A percentile compares a stretch with the other conserved stretches of the same genome.
These are phyloP conservation scores for Drosophila biarmipes DNA, from an alignment of 1,140 invertebrate genomes.

Conservation along the genomic window DNA sequence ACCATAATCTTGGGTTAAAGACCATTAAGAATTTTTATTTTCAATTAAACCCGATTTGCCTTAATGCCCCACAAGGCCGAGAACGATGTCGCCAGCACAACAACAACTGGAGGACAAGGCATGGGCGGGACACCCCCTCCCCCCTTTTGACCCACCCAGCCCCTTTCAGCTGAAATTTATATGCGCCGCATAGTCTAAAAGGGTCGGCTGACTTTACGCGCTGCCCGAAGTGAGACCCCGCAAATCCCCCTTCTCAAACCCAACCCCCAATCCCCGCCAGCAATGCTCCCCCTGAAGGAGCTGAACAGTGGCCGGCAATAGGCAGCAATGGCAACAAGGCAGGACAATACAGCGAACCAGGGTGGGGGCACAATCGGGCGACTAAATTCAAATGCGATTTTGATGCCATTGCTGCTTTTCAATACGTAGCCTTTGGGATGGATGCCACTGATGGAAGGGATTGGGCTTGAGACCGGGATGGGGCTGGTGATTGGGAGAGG, in stretches of 20 bases:
- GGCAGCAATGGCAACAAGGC: slow-evolving; percentile 14
- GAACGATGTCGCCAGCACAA: slow-evolving; percentile 72
- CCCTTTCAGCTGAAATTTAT: slow-evolving; percentile 63
- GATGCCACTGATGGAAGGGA: slow-evolving; percentile 16
- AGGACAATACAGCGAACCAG: not conserved
- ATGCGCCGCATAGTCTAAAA: slow-evolving; percentile 80
- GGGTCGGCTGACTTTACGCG: slow-evolving; percentile 78
- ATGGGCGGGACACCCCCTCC: slow-evolving; percentile 24
- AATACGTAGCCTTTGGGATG: slow-evolving; percentile 59
- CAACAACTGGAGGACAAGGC: slow-evolving; percentile 47
- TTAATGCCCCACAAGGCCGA: slow-evolving; percentile 83
- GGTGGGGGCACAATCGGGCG: slow-evolving; percentile 29
- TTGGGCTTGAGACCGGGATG: not conserved
- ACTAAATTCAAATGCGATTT: slow-evolving; percentile 84
- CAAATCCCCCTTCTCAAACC: not conserved
- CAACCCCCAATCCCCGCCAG: not conserved
- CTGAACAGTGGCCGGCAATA: slow-evolving; percentile 34
- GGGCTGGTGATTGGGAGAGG: no score
- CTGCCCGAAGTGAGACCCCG: slow-evolving; percentile 37
- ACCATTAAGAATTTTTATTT: slow-evolving; percentile 84
- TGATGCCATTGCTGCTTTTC: slow-evolving; percentile 78
- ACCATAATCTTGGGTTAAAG: slow-evolving; percentile 82
- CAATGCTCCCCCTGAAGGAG: slow-evolving; percentile 47
- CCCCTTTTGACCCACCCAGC: not conserved
- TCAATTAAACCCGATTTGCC: slow-evolving; percentile 84